phyloP scores from a whole-genome alignment of 1,140 invertebrate genomes.

The Campodea augens region DNA sequence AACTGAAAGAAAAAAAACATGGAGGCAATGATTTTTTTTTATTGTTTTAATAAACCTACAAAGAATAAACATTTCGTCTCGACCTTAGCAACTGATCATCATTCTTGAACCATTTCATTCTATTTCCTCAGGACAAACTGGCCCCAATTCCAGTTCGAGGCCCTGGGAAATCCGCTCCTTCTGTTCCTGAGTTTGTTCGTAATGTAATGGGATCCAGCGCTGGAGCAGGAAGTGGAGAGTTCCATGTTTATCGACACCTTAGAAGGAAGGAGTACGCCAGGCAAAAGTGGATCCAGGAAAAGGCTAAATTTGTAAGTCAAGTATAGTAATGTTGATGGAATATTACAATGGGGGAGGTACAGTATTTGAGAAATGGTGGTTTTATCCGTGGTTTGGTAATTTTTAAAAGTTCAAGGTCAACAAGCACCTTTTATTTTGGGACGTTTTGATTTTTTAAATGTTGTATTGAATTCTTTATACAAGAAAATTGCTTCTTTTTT shows the following conservation, averaged over 20 bases:
- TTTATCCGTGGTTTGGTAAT: neutral
- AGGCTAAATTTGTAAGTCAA: constrained; percentile 26
- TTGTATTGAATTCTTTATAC: too few species aligned
- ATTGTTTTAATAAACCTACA: too few species aligned
- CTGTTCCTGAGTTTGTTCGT: constrained; percentile 80
- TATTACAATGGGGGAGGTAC: too few species aligned
- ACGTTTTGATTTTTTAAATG: too few species aligned
- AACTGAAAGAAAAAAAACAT: too few species aligned
- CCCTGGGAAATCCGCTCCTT: constrained; percentile 51
- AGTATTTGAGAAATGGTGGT: neutral
- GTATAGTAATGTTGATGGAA: too few species aligned
- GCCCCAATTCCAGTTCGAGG: constrained; percentile 65
- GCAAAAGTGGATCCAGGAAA: constrained; percentile 79
- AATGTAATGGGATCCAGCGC: constrained; percentile 97
- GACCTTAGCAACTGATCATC: too few species aligned
- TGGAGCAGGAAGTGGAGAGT: constrained; percentile 93
- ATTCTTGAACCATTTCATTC: constrained; percentile 4
- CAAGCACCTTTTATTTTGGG: too few species aligned
- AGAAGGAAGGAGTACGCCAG: constrained; percentile 84
- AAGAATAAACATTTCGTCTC: too few species aligned
- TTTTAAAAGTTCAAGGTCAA: too few species aligned
- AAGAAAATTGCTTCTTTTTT: too few species aligned
- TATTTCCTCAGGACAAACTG: constrained; percentile 50
- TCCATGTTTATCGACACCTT: constrained; percentile 92
- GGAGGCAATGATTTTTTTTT: too few species aligned